Percentiles rank a stretch among this genome's conserved stretches.
Conservation (phyloP, 2,113 vertebrate genomes). For the Hiodon tergisus region DNA sequence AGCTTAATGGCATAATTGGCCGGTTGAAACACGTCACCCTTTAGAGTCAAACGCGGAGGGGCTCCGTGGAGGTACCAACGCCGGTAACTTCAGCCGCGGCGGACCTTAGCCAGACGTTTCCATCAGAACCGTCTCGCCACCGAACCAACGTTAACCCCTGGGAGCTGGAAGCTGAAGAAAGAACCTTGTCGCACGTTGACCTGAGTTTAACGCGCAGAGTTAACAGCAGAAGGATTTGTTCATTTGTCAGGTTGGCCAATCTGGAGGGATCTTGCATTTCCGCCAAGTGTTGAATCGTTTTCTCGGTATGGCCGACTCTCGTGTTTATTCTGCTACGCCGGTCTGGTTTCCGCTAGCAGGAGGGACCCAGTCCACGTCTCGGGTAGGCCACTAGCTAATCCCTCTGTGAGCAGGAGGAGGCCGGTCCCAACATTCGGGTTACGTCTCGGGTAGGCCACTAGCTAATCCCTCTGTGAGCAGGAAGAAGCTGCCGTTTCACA, state of each 20-base stretch:
- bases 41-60: neutral
- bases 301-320: neutral
- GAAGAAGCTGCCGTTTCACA: too few species aligned
- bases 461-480: conserved; percentile 43
- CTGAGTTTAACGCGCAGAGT: neutral
- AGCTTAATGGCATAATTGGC: neutral
- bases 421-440: too few species aligned
- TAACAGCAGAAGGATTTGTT: neutral
- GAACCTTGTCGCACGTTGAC: too few species aligned
- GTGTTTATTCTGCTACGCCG: neutral
- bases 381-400: conserved; percentile 45
- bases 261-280: neutral
- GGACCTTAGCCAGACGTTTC: neutral
- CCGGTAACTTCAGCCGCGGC: neutral
- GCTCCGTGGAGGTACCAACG: neutral
- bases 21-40: neutral
- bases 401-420: conserved; percentile 31
- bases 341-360: neutral
- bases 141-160: too few species aligned
- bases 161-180: too few species aligned
- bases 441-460: conserved; percentile 42
- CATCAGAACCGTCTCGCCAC: neutral
- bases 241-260: neutral
- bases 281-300: neutral
- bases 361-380: conserved; percentile 42